Conservation (phyloP, 2,797 vertebrate species). For the Apodemus agrarius region DNA sequence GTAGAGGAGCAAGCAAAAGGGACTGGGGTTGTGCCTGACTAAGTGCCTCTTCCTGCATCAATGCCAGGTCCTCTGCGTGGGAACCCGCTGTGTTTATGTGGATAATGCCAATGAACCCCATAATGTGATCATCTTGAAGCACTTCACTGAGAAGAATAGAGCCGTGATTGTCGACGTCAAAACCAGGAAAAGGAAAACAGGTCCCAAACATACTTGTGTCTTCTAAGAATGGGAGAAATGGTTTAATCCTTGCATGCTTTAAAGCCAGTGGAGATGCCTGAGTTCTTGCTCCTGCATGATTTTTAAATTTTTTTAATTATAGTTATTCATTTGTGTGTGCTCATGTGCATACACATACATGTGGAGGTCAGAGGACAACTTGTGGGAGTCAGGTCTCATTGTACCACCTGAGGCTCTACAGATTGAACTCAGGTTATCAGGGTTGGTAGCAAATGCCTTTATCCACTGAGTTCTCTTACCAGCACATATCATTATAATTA, state of each 20-base stretch:
- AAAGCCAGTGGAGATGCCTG: background rate
- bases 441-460: background rate
- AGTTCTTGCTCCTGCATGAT: background rate
- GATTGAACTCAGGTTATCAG: background rate
- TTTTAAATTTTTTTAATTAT: background rate
- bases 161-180: slow-evolving; percentile 97
- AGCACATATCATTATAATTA: background rate
- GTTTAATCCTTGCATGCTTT: background rate
- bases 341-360: background rate
- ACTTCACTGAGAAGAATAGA: slow-evolving; percentile 98
- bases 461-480: background rate
- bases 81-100: slow-evolving; percentile 95
- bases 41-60: slow-evolving; percentile 1
- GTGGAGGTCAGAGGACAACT: background rate
- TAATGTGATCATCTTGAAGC: slow-evolving; percentile 96
- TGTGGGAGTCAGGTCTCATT: background rate
- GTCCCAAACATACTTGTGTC: slow-evolving; percentile 83
- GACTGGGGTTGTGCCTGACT: background rate
- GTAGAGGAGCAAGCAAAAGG: background rate
- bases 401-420: background rate
- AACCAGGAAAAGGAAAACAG: slow-evolving; percentile 97
- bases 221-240: slow-evolving; percentile 47
- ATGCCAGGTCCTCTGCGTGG: slow-evolving; percentile 96
- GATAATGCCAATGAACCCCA: slow-evolving; percentile 98
- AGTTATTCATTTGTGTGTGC: background rate